Base-by-base conservation (phyloP, 2,113 vertebrate genomes). In the Sclerurus mexicanus region DNA sequence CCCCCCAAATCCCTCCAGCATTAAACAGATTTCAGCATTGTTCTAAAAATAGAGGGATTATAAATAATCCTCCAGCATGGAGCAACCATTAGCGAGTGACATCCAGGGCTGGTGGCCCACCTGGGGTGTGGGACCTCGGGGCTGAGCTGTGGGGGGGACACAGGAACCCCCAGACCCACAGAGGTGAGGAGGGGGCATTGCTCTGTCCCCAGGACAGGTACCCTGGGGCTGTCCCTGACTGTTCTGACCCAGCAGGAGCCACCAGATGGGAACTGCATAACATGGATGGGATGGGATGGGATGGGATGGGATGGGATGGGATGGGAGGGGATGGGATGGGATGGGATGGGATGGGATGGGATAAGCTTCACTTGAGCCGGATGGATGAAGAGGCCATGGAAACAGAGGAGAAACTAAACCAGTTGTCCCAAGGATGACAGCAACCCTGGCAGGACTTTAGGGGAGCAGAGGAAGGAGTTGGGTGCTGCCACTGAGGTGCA, bases 1-100 rank as follows among this genome's bases (percentile, higher is more conserved):
- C 23, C 18, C 35, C 46, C 37, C 40, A 83, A 73, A 73, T 49
- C 66, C 46, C 39, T 42, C 52, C 39, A 55, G 63, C 52, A 63
- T 56, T n/a, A 85, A 90, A 27, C 52, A 75, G 66, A 85, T 71
- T 79, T 75, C 58, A 53, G 68, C 53, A 44, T 59, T 24, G 12
- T 60, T 67, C 89, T 90, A 89, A 85, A 95, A 94, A 91, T 59
- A 92, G 76, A 82, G 40, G 87, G 79, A 90, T 93, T 92, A 85
- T 58, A 69, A 77, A 39, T 88, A 94, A 96, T 90, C 30, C 76
- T 39, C 9, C 9, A 19, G 71, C 63, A n/a, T 1, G 10, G 72
- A 49, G 35, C 12, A 2, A 27, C 66, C 7, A 7, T 6, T 5
- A 44, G 35, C 3, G 17, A 64, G 77, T 6, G 6, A 67, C 74